phyloP scores from a whole-genome alignment of 2,113 vertebrate genomes.

The Eclectus roratus region DNA sequence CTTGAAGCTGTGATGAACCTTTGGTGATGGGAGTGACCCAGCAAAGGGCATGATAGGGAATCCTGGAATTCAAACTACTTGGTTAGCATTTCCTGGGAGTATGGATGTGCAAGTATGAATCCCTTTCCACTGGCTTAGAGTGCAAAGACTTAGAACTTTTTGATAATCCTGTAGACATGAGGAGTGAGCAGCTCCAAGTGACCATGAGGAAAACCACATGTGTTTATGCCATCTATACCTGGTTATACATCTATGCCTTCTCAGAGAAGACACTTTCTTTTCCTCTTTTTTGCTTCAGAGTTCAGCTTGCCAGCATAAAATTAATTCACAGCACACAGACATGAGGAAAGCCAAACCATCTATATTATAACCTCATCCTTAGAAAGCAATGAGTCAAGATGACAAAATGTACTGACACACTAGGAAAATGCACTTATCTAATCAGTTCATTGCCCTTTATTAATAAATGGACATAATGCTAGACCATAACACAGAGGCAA shows the following conservation, averaged over 20 bases:
- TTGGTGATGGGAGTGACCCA: background rate
- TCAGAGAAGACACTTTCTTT: background rate
- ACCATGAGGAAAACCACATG: background rate
- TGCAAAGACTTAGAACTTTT: background rate
- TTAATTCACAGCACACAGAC: background rate
- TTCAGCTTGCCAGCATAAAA: background rate
- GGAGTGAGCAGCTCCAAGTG: background rate
- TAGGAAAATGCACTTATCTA: background rate
- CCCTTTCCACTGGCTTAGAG: background rate
- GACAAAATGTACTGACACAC: background rate
- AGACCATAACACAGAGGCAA: background rate
- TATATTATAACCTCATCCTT: background rate
- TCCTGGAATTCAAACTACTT: background rate
- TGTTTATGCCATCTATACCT: background rate
- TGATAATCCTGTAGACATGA: background rate
- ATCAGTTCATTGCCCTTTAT: background rate
- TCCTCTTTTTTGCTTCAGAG: background rate
- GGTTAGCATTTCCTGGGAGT: background rate
- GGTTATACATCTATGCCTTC: background rate
- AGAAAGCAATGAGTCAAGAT: background rate
- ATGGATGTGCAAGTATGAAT: background rate
- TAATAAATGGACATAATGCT: background rate
- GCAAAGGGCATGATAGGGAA: background rate
- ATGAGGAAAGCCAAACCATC: background rate
- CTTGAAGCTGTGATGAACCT: background rate